Percentiles rank a stretch among this genome's conserved stretches.
Conservation (phyloP, 2,888 invertebrate genomes). For the Lymantria monacha region DNA sequence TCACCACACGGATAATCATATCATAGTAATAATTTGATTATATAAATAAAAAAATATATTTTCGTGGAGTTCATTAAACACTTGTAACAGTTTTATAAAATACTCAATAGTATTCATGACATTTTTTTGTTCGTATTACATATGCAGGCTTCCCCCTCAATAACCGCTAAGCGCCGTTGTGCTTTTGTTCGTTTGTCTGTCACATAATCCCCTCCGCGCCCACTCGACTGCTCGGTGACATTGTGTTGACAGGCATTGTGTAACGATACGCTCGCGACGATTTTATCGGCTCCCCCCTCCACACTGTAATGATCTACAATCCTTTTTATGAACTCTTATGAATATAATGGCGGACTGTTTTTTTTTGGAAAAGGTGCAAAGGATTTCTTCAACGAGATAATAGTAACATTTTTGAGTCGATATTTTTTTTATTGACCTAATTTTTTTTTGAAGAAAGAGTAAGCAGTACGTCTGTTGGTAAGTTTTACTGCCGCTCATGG, state of each 20-base stretch:
- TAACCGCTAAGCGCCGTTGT: constrained; percentile 52
- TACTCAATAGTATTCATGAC: constrained; percentile 13
- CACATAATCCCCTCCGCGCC: constrained; percentile 36
- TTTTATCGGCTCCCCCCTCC: constrained; percentile 36
- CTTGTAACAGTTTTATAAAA: constrained; percentile 7
- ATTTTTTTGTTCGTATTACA: constrained; percentile 1
- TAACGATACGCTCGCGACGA: constrained; percentile 36
- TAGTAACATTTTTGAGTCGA: neutral
- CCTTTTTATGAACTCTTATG: constrained; percentile 25
- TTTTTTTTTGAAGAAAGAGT: too few relatives aligned
- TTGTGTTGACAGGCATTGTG: constrained; percentile 70
- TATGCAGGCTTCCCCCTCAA: constrained; percentile 3
- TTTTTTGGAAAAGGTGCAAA: constrained; percentile 9
- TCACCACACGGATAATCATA: too few relatives aligned
- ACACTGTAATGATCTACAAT: constrained; percentile 36
- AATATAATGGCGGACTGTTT: constrained; percentile 11
- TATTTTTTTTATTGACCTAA: too few relatives aligned
- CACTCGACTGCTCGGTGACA: constrained; percentile 25
- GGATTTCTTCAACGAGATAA: constrained; percentile 14
- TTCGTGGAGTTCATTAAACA: neutral
- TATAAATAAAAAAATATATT: too few relatives aligned
- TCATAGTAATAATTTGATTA: too few relatives aligned
- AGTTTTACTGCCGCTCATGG: too few relatives aligned
- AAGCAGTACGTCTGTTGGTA: too few relatives aligned
- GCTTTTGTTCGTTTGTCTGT: constrained; percentile 54